phyloP scores from a whole-genome alignment of 2,113 vertebrate species.

The Catharus fuscescens region DNA sequence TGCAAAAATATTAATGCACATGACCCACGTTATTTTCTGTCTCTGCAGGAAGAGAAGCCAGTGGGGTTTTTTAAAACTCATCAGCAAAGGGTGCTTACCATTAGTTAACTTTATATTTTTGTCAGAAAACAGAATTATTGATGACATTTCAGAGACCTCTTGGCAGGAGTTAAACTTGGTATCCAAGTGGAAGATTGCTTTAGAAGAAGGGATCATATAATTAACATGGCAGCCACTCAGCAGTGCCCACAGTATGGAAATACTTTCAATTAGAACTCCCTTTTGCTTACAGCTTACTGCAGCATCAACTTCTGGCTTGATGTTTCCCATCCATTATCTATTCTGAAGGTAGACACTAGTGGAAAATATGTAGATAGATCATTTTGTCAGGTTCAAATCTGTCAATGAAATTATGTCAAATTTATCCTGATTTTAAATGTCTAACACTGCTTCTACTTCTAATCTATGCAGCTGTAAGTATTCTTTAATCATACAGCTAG shows the following conservation, averaged over 20 bases:
- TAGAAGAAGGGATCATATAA: conserved; percentile 7
- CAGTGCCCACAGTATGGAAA: background rate
- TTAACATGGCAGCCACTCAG: conserved; percentile 19
- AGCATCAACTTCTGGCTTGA: background rate
- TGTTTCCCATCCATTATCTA: background rate
- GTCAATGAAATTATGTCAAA: background rate
- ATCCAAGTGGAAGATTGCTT: conserved; percentile 24
- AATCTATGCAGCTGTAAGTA: background rate
- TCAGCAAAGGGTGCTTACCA: conserved; percentile 27
- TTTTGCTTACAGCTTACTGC: background rate
- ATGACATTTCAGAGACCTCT: conserved; percentile 34
- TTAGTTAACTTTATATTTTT: conserved; percentile 51
- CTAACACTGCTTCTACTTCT: background rate
- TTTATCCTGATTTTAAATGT: background rate
- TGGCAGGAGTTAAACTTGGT: conserved; percentile 7
- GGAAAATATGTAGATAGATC: background rate
- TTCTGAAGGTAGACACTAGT: background rate
- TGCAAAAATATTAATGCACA: conserved; percentile 44
- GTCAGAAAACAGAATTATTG: conserved; percentile 50
- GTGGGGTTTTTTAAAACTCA: background rate
- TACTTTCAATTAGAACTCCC: background rate
- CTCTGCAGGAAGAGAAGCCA: conserved; percentile 25
- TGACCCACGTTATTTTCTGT: conserved; percentile 8
- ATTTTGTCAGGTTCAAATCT: background rate
- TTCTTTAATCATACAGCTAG: background rate